Base-by-base conservation (phyloP, 2,797 vertebrate genomes). In the Phrynocephalus forsythii region DNA sequence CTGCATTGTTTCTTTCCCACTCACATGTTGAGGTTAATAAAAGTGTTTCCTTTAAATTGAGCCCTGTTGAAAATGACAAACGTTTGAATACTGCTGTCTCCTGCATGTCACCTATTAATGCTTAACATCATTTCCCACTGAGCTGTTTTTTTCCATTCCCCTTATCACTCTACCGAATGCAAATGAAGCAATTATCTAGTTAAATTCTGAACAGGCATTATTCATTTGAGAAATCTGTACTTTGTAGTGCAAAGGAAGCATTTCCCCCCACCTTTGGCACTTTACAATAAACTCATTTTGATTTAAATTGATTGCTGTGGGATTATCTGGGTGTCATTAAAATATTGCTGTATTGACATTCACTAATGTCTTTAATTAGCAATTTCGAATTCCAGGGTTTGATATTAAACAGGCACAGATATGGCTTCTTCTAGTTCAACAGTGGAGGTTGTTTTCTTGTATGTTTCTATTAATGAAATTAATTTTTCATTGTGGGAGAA, bases 291-390 rank as follows among this genome's bases (percentile, higher is more conserved):
- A 97, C 96, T 94, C 92, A 92, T 97, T 98, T 94, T 97, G 95
- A 97, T 98, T 95, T 97, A 98, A 98, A 98, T 97, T 98, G 97
- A 98, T 98, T 98, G 97, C 97, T 97, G 85, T 96, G 97, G 98
- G 97, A 98, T 98, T 98, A 97, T 96, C 95, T 95, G 82, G 24
- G 92, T 97, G 97, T 97, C 97, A 98, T 98, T 98, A 98, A 97
- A 98, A 98, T 98, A 98, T 97, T 97, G 97, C 97, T 96, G 96
- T 97, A 98, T 98, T 98, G 97, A 98, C 97, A 97, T 97, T 96
- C 93, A 94, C 95, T 98, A 97, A 98, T 98, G 95, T 95, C 95
- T 96, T 97, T 98, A 97, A 98, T 98, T 97, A 97, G 96, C 93
- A 96, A 96, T 97, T 98, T 96, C 78, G 94, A 93, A 98, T 97